These are phyloP conservation scores for Montipora cactus DNA, from an alignment of 64 coral and sea anemone species.

Conservation along the genomic window DNA sequence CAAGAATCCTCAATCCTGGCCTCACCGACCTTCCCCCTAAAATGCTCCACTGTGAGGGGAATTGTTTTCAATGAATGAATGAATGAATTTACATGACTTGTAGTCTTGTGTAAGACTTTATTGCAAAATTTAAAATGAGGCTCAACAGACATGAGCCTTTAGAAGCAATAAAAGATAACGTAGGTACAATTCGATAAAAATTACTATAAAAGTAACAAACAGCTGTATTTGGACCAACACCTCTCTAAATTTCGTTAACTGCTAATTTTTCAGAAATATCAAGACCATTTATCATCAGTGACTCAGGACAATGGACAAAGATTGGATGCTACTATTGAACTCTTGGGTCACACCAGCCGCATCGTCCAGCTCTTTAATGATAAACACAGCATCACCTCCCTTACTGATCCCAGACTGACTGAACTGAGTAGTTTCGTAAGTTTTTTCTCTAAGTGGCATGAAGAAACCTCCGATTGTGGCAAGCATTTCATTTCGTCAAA, in stretches of 20 bases:
- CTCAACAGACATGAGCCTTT: too few species aligned
- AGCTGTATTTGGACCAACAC: too few species aligned
- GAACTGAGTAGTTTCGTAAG: not conserved
- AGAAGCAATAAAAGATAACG: too few species aligned
- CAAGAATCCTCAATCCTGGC: too few species aligned
- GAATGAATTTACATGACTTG: too few species aligned
- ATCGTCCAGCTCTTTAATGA: constrained; percentile 11
- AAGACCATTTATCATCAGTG: not conserved
- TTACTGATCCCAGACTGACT: not conserved
- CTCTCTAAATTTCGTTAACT: not conserved
- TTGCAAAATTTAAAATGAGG: too few species aligned
- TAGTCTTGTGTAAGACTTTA: too few species aligned
- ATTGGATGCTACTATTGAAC: not conserved
- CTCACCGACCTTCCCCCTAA: too few species aligned
- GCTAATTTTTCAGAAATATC: constrained; percentile 3
- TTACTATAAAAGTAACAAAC: too few species aligned
- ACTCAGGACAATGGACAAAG: not conserved
- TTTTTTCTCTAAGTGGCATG: not conserved
- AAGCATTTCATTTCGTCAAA: constrained; percentile 12
- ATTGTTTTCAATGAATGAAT: too few species aligned
- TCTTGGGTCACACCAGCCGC: not conserved
- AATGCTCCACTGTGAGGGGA: too few species aligned
- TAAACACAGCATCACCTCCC: not conserved
- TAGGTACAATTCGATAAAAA: too few species aligned
- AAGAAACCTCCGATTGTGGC: not conserved